Conservation (phyloP, 2,797 vertebrate species). For the Diglossa cyanea region DNA sequence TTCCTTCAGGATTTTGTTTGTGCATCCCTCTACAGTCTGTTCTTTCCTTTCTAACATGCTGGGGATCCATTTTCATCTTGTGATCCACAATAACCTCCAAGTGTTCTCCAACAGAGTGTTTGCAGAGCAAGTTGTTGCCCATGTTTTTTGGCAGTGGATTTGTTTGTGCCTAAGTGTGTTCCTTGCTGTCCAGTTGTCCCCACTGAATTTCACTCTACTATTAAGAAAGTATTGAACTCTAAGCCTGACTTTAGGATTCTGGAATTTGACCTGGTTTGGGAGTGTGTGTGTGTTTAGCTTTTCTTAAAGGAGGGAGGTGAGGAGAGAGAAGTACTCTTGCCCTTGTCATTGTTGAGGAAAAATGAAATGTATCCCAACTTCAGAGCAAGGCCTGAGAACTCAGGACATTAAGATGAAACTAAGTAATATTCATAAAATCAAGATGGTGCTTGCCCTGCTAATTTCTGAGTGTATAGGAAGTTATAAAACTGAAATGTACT, state of each 20-base stretch:
- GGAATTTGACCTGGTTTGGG: background rate
- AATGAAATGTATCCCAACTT: background rate
- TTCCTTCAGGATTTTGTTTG: background rate
- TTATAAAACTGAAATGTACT: background rate
- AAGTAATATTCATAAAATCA: background rate
- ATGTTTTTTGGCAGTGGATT: background rate
- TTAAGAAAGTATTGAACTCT: background rate
- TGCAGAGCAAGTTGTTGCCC: background rate
- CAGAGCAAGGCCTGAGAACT: background rate
- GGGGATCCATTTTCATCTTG: background rate
- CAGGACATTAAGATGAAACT: background rate
- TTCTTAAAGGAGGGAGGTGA: background rate
- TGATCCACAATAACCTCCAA: background rate
- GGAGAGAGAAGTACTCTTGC: too few species aligned
- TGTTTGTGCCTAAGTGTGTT: background rate
- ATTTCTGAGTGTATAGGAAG: background rate
- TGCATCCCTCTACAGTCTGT: background rate
- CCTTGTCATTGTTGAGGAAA: background rate
- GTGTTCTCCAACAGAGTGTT: background rate
- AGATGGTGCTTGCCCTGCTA: background rate
- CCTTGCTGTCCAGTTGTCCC: background rate
- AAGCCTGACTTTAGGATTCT: background rate
- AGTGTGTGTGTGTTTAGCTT: background rate
- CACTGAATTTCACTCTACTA: background rate
- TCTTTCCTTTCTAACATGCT: background rate